Conservation (phyloP, 2,113 vertebrate genomes). For the Amphiprion percula region DNA sequence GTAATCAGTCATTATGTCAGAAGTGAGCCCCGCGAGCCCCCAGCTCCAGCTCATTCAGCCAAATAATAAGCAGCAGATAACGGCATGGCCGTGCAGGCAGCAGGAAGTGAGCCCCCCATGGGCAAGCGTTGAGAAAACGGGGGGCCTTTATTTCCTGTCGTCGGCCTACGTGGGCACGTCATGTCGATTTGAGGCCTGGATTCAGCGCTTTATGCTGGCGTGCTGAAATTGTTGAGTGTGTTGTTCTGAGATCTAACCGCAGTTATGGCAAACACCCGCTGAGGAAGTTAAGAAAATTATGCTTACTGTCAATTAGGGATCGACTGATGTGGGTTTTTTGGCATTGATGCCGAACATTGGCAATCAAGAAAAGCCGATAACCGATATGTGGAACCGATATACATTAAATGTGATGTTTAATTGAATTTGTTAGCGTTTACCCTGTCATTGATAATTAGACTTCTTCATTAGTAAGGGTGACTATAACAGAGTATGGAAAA, state of each 20-base stretch:
- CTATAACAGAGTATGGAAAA: too few species aligned
- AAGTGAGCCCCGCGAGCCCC: conserved; percentile 83
- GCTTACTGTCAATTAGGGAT: too few species aligned
- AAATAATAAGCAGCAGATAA: conserved; percentile 89
- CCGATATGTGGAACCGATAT: too few species aligned
- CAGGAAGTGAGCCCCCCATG: conserved; percentile 63
- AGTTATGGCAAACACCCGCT: conserved; percentile 31
- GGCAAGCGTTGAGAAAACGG: conserved; percentile 47
- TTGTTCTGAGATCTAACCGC: conserved; percentile 10
- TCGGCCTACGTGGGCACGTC: conserved; percentile 46
- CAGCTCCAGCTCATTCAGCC: conserved; percentile 87
- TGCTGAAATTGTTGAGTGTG: conserved; percentile 10
- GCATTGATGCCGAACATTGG: too few species aligned
- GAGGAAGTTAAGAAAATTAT: conserved; percentile 10
- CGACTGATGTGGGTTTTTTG: too few species aligned
- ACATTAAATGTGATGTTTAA: too few species aligned
- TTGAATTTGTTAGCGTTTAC: too few species aligned
- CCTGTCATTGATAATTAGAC: too few species aligned
- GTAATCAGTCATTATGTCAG: conserved; percentile 96
- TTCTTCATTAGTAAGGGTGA: too few species aligned
- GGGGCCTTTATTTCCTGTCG: conserved; percentile 32
- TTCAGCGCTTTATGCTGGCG: background rate
- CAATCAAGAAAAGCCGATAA: too few species aligned
- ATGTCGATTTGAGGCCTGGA: conserved; percentile 63
- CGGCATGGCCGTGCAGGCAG: conserved; percentile 79